Percentiles rank a stretch among this genome's conserved stretches.
Evolutionary conservation across 2,797 vertebrate species (phyloP).

Genomic region (Bradypodion ventrale): DNA sequence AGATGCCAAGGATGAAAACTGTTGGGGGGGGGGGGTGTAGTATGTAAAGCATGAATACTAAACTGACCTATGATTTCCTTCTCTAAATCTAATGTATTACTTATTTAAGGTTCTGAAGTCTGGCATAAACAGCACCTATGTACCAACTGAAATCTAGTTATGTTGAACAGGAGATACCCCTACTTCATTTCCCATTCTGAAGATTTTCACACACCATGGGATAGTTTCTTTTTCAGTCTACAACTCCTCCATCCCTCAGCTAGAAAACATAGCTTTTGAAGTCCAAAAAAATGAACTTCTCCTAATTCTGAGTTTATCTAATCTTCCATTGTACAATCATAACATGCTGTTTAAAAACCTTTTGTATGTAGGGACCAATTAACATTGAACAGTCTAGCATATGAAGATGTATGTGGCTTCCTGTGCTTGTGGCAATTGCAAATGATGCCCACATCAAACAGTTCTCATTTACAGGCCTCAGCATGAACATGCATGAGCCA

Average conservation of each 20-base stretch:
- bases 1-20: too few relatives aligned
- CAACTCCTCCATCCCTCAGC: too few relatives aligned
- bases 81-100: conserved; percentile 47
- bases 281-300: too few relatives aligned
- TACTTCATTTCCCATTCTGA: not conserved
- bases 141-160: rapidly evolving
- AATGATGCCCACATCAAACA: not conserved
- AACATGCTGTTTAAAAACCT: not conserved
- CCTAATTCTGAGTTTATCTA: not conserved
- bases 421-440: not conserved
- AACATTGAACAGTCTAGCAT: not conserved
- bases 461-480: conserved; percentile 1
- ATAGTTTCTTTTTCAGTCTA: too few relatives aligned
- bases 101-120: conserved; percentile 40
- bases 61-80: too few relatives aligned
- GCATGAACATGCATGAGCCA: conserved; percentile 6
- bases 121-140: conserved; percentile 47
- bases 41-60: too few relatives aligned
- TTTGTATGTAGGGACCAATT: not conserved
- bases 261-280: too few relatives aligned
- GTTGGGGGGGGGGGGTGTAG: too few relatives aligned
- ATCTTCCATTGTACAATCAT: not conserved
- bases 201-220: not conserved
- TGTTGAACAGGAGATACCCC: not conserved
- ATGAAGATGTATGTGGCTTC: not conserved